These are phyloP conservation scores for Junonia oenone DNA, from an alignment of 2,888 invertebrate genomes.

Conservation along the genomic window DNA sequence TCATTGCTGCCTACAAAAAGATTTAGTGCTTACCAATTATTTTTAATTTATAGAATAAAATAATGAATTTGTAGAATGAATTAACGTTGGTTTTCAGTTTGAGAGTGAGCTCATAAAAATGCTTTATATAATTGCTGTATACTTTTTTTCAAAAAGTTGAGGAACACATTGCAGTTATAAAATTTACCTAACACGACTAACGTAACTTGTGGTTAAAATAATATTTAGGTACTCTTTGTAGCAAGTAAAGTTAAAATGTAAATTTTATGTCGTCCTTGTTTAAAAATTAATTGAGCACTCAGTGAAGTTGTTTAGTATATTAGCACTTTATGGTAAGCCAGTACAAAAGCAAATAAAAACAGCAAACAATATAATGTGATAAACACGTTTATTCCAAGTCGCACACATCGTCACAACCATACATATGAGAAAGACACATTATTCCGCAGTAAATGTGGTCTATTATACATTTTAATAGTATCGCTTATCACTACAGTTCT, in stretches of 20 bases:
- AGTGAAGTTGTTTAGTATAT: slow-evolving; percentile 9
- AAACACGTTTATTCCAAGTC: slow-evolving; percentile 69
- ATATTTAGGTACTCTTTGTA: background rate
- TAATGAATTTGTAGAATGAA: too few relatives aligned
- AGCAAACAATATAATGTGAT: slow-evolving; percentile 56
- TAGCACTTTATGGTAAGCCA: slow-evolving; percentile 16
- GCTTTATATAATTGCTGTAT: too few relatives aligned
- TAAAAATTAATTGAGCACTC: slow-evolving; percentile 13
- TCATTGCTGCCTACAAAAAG: too few relatives aligned
- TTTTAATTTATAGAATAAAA: too few relatives aligned
- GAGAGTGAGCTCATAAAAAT: too few relatives aligned
- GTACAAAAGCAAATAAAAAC: slow-evolving; percentile 48
- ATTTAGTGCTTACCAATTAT: too few relatives aligned
- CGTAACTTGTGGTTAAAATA: background rate
- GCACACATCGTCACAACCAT: slow-evolving; percentile 42
- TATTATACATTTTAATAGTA: slow-evolving; percentile 22
- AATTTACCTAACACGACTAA: background rate
- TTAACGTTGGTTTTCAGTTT: too few relatives aligned
- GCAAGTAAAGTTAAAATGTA: background rate
- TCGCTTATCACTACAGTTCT: slow-evolving; percentile 27
- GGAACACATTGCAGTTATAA: background rate
- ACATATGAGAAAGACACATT: slow-evolving; percentile 46
- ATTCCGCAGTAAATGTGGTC: slow-evolving; percentile 14
- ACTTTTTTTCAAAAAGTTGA: too few relatives aligned
- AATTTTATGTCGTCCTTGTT: slow-evolving; percentile 12